Evolutionary conservation across 2,797 vertebrate genomes (phyloP), one percentile per base, ranked within the genome.

Genomic region (Amniataba percoides): DNA sequence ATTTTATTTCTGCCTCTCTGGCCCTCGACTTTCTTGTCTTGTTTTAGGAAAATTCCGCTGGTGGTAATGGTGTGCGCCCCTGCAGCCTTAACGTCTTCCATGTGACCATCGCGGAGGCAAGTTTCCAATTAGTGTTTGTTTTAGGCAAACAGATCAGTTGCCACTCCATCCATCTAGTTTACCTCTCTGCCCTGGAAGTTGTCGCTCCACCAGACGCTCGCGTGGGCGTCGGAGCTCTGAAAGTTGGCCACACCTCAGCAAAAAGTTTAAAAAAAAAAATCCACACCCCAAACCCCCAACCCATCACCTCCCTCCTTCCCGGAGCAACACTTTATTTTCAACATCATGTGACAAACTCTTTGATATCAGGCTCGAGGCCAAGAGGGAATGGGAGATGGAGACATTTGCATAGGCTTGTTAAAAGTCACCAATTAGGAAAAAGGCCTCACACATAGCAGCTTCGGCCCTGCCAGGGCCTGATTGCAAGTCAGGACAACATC

Each of bases 1-100:
- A 13, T 88, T 93, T 92, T 89, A 91, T 93, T 92, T 90, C 90
- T 86, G 90, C 92, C 92, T 93, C 87, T 93, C 89, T 90, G 90
- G 92, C 91, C 88, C 90, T 90, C 23, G 51, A 39, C 79, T 82
- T 87, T 91, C 88, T 87, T 91, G 91, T 92, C 92, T 93, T 91
- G 92, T 94, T 95, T 93, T 92, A 92, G 94, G 93, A 95, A 95
- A 94, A 92, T 94, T 94, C 92, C 71, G 72, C 87, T 70, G 79
- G 84, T 83, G 76, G 89, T 82, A 66, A 84, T 78, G 77, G 82
- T 75, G 75, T 78, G 78, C 59, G 71, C 87, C 88, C 89, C 90
- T 80, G 82, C 78, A 88, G 87, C 89, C 84, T 65, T 84, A 87
- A 80, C 82, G 81, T 88, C 90, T 88, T 92, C 91, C 82, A 89